phyloP scores from a whole-genome alignment of 2,797 vertebrate genomes.

The Sebastes ruberrimus region DNA sequence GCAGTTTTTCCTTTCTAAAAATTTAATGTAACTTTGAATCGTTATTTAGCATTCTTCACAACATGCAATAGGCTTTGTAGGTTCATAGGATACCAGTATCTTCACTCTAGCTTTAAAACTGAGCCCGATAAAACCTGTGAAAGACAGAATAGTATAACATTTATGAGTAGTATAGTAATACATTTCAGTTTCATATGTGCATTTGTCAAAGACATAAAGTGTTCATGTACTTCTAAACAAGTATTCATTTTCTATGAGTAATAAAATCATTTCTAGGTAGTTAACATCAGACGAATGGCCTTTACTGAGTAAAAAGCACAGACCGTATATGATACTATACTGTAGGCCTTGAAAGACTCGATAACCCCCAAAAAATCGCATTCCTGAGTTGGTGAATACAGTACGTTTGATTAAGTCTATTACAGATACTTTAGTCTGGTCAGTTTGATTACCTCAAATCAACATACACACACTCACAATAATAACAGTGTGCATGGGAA shows the following conservation, averaged over 20 bases:
- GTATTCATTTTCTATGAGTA: neutral
- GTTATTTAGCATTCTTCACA: too few species aligned
- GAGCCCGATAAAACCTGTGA: too few species aligned
- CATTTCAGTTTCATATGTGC: neutral
- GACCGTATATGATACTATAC: neutral
- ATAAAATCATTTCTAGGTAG: neutral
- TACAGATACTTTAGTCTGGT: neutral
- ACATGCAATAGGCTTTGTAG: too few species aligned
- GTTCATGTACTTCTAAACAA: neutral
- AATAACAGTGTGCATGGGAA: neutral
- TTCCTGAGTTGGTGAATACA: conserved; percentile 65
- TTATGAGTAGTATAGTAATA: neutral
- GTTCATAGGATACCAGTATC: too few species aligned
- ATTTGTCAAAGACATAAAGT: neutral
- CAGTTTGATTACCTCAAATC: neutral
- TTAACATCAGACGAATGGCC: neutral
- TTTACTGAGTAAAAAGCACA: neutral
- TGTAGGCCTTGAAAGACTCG: neutral
- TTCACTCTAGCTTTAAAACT: too few species aligned
- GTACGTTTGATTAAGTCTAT: conserved; percentile 31
- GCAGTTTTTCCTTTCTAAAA: too few species aligned
- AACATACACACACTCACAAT: neutral
- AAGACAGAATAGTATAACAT: too few species aligned
- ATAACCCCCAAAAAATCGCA: neutral
- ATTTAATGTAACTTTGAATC: too few species aligned